Evolutionary conservation across 2,113 vertebrate genomes (phyloP).

Genomic region (Myrmophylax atrothorax): DNA sequence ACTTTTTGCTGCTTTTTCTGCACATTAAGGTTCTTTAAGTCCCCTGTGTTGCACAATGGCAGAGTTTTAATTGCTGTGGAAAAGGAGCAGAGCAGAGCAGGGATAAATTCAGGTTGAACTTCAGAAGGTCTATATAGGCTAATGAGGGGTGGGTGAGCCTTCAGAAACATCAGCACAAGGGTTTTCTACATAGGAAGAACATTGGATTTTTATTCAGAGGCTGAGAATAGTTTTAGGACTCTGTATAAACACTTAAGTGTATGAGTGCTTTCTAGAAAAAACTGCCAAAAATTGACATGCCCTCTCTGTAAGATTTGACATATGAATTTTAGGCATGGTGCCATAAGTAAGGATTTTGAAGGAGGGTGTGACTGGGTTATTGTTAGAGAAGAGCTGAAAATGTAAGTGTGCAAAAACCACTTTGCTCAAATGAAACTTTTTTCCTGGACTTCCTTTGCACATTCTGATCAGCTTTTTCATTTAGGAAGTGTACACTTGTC

Average conservation of each 20-base stretch:
- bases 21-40: background rate
- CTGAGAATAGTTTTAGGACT: background rate
- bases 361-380: background rate
- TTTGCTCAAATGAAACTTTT: background rate
- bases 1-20: background rate
- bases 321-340: background rate
- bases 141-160: background rate
- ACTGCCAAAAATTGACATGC: background rate
- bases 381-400: background rate
- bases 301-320: background rate
- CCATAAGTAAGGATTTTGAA: background rate
- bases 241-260: no score
- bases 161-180: background rate
- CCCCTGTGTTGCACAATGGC: background rate
- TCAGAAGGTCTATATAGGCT: background rate
- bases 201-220: background rate
- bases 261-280: background rate
- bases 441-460: background rate
- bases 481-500: background rate
- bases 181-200: background rate
- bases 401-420: background rate
- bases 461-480: background rate
- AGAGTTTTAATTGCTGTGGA: background rate
- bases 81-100: background rate
- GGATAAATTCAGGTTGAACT: background rate